Base-by-base conservation (phyloP, 1,140 invertebrate genomes). In the Cotesia chilonis region DNA sequence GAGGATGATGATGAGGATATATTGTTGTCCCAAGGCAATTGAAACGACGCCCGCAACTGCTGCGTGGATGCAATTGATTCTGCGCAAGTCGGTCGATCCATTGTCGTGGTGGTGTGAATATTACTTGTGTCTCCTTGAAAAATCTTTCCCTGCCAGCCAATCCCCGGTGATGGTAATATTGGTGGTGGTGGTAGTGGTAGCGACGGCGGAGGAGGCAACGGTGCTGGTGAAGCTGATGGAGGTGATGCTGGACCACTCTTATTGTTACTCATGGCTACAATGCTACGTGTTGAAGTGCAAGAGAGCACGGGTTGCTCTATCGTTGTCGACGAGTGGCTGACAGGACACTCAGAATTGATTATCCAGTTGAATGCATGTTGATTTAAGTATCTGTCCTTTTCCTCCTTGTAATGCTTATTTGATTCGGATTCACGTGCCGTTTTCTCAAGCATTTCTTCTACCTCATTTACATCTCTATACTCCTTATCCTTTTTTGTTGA, bases 401-500 rank as follows among this genome's bases (percentile, higher is more conserved):
- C 41, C 41, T 47, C 41, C 41, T 47, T 10, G 41, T 47, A 10
- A 6, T 72, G 38, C 55, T 35, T 61, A 38, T 70, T 17, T 67
- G 66, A 70, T 75, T 60, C 36, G 35, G 68, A 36, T 71, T 55
- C 38, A 65, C 28, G 10, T 47, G 9, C 41, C 17, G 57, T 36
- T 67, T 38, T 54, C 55, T 41, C 60, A 57, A 65, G 5, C 9
- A 38, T 35, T 59, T 51, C 70, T 70, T 51, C 70, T 70, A 7
- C 41, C 20, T 63, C 28, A 35, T 47, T 73, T 47, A 28, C 41
- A 4, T 81, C 77, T 41, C 77, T 80, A 36, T 41, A 66, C 0
- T 84, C 80, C 63, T 77, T 82, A 3, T 82, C 75, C 35, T 80
- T 83, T 36, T 78, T 81, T n/a, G 77, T 67, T 38, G 54, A 54